A percentile compares a stretch with the other conserved stretches of the same genome.
These are phyloP conservation scores for Athripsodes cinereus DNA, from an alignment of 2,888 invertebrate species.

Conservation along the genomic window DNA sequence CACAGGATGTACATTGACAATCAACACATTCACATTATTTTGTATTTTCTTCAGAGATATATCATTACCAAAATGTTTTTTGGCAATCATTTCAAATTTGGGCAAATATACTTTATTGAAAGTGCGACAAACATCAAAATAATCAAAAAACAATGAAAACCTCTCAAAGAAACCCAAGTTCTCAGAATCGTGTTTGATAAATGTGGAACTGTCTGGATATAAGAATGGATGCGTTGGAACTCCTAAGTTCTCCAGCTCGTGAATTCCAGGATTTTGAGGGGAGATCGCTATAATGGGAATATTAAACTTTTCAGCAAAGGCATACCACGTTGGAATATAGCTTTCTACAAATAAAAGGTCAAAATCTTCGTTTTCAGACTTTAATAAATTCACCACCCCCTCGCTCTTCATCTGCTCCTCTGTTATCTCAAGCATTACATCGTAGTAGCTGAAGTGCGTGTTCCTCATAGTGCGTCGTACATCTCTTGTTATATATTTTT, in stretches of 20 bases:
- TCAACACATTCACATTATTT: slow-evolving; percentile 21
- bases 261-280: slow-evolving; percentile 13
- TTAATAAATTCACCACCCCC: slow-evolving; percentile 18
- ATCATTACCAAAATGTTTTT: slow-evolving; percentile 28
- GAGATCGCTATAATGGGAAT: slow-evolving; percentile 30
- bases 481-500: slow-evolving; percentile 18
- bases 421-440: slow-evolving; percentile 22
- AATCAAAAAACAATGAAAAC: slow-evolving; percentile 3
- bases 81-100: slow-evolving; percentile 18
- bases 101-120: slow-evolving; percentile 13
- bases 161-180: slow-evolving; percentile 6
- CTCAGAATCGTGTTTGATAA: slow-evolving; percentile 28
- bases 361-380: slow-evolving; percentile 27
- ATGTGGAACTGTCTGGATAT: slow-evolving; percentile 15
- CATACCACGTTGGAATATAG: slow-evolving; percentile 21
- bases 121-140: background rate
- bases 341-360: slow-evolving; percentile 31
- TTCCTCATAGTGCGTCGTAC: background rate
- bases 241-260: slow-evolving; percentile 18
- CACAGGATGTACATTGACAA: slow-evolving; percentile 2
- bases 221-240: slow-evolving; percentile 28
- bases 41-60: slow-evolving; percentile 28
- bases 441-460: background rate
- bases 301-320: slow-evolving; percentile 29
- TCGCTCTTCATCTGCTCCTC: slow-evolving; percentile 26